Conservation (phyloP, 1,140 invertebrate genomes). For the Leptinotarsa defecta region DNA sequence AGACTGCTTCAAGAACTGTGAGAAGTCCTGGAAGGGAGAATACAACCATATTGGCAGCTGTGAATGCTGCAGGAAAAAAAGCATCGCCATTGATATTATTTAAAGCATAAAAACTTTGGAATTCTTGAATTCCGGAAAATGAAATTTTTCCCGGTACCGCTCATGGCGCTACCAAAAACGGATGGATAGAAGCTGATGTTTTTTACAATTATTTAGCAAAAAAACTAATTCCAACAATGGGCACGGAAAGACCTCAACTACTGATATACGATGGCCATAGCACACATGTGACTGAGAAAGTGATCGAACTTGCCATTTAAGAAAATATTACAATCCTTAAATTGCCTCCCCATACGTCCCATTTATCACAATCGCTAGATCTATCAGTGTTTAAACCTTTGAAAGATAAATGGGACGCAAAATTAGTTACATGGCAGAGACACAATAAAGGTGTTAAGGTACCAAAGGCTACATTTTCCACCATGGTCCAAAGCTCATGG, state of each 20-base stretch:
- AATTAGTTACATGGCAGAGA: slow-evolving; percentile 10
- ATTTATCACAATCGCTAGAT: slow-evolving; percentile 51
- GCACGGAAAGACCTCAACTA: slow-evolving; percentile 41
- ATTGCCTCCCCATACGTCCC: slow-evolving; percentile 36
- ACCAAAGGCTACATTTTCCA: slow-evolving; percentile 4
- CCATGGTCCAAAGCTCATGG: not conserved
- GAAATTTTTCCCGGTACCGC: slow-evolving; percentile 35
- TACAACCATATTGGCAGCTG: slow-evolving; percentile 49
- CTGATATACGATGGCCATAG: slow-evolving; percentile 48
- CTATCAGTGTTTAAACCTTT: slow-evolving; percentile 40
- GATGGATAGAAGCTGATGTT: slow-evolving; percentile 49
- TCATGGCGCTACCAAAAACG: slow-evolving; percentile 49
- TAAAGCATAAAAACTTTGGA: slow-evolving; percentile 43
- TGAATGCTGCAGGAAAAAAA: slow-evolving; percentile 51
- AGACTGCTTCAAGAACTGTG: slow-evolving; percentile 46
- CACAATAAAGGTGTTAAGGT: not conserved
- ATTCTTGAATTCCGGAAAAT: slow-evolving; percentile 31
- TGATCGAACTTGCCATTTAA: too few species aligned
- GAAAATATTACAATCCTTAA: too few species aligned
- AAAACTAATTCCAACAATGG: slow-evolving; percentile 42
- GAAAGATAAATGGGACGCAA: slow-evolving; percentile 20
- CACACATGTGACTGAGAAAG: not conserved
- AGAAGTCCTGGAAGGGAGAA: slow-evolving; percentile 50
- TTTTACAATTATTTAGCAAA: slow-evolving; percentile 47
- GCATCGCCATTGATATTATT: slow-evolving; percentile 53